These are phyloP conservation scores for Lerema accius DNA, from an alignment of 1,140 invertebrate genomes.

Conservation along the genomic window DNA sequence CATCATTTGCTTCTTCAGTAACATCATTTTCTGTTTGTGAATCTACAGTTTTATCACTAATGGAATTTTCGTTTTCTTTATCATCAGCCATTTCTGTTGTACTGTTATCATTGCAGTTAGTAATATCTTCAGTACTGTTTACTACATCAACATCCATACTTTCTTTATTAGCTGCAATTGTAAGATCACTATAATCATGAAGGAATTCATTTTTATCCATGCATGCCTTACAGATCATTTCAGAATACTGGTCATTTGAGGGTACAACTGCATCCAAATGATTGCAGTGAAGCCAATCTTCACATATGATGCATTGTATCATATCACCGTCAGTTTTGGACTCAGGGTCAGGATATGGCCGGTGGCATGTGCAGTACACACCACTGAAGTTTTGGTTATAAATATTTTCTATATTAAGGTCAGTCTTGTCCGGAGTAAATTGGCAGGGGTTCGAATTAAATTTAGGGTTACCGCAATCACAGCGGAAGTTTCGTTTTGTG, in stretches of 20 bases:
- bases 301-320: slow-evolving; percentile 98
- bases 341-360: slow-evolving; percentile 97
- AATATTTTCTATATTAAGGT: slow-evolving; percentile 88
- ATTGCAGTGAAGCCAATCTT: slow-evolving; percentile 98
- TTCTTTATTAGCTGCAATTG: slow-evolving; percentile 58
- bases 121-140: slow-evolving; percentile 15
- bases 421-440: slow-evolving; percentile 87
- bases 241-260: slow-evolving; percentile 86
- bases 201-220: slow-evolving; percentile 91
- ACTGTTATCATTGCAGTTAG: slow-evolving; percentile 30
- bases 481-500: slow-evolving; percentile 97
- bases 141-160: slow-evolving; percentile 41
- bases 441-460: slow-evolving; percentile 89
- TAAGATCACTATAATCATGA: slow-evolving; percentile 86
- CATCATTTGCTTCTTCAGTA: background rate
- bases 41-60: slow-evolving; percentile 2
- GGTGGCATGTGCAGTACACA: slow-evolving; percentile 95
- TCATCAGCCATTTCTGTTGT: slow-evolving; percentile 21
- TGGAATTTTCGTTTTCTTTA: slow-evolving; percentile 17
- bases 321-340: slow-evolving; percentile 93
- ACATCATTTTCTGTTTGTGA: background rate
- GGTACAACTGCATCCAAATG: slow-evolving; percentile 87
- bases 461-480: slow-evolving; percentile 97
- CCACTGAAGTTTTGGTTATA: slow-evolving; percentile 98
- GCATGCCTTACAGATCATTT: slow-evolving; percentile 91